These are phyloP conservation scores for Bilobella aurantiaca DNA, from an alignment of 1,140 invertebrate genomes.

Conservation along the genomic window DNA sequence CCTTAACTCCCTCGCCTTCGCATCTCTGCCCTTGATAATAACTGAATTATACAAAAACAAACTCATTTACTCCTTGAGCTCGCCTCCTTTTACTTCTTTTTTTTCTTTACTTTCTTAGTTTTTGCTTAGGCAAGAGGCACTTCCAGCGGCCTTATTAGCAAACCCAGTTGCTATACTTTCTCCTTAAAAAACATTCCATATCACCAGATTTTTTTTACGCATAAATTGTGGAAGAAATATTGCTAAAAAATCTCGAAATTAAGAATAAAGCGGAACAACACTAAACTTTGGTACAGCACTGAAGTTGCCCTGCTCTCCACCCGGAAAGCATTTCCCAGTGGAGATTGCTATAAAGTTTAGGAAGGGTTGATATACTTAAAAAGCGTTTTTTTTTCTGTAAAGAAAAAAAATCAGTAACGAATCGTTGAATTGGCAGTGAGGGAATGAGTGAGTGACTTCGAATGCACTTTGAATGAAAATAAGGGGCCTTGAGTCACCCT, in stretches of 20 bases:
- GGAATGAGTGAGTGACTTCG: background rate
- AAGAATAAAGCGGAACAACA: no score
- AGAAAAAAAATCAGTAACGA: background rate
- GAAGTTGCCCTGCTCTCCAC: no score
- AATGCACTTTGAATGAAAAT: slow-evolving; percentile 5
- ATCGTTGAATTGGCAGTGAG: background rate
- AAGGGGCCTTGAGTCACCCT: slow-evolving; percentile 6
- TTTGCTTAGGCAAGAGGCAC: no score
- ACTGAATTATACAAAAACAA: slow-evolving; percentile 13
- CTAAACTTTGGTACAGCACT: no score
- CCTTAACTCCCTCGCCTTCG: background rate
- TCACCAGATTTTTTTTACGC: no score
- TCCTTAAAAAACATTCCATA: no score
- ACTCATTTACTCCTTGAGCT: background rate
- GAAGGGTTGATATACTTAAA: background rate
- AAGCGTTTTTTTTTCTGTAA: background rate
- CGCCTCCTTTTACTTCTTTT: background rate
- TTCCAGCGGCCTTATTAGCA: no score
- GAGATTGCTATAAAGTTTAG: no score
- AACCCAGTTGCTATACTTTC: no score
- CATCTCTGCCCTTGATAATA: background rate
- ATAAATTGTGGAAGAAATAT: no score
- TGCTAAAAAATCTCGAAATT: no score
- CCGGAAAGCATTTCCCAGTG: no score
- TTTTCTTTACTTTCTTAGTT: background rate